Conservation (phyloP, 2,888 invertebrate genomes). For the Stenotaenia linearis region DNA sequence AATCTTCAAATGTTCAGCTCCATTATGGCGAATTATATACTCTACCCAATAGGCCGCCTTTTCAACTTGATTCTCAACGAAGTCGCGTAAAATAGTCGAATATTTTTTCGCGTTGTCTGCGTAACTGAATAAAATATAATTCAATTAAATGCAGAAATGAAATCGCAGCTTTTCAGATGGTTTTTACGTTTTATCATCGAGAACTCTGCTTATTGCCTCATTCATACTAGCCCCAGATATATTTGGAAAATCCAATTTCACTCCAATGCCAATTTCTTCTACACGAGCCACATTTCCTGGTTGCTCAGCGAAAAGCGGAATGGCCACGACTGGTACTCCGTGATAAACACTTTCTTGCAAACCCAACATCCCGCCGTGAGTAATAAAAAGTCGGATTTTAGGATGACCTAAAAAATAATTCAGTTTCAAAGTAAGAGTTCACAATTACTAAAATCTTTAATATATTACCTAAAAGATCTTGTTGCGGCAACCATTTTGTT, state of each 20-base stretch:
- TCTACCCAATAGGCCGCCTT: neutral
- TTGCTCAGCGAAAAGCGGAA: constrained; percentile 33
- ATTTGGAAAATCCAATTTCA: neutral
- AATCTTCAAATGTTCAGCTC: neutral
- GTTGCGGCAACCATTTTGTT: neutral
- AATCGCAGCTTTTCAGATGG: too few species aligned
- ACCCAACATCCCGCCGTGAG: constrained; percentile 33
- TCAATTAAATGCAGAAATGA: too few species aligned
- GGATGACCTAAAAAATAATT: constrained; percentile 30
- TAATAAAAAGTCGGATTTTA: constrained; percentile 33
- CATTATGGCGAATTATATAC: neutral
- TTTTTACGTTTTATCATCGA: neutral
- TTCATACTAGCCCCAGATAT: neutral
- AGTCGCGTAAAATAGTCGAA: neutral
- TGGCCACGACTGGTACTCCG: constrained; percentile 32
- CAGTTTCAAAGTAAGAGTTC: neutral
- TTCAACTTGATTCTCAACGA: neutral
- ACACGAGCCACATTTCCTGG: constrained; percentile 29
- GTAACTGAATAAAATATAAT: neutral
- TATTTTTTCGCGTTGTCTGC: neutral
- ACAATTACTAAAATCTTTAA: too few species aligned
- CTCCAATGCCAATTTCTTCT: neutral
- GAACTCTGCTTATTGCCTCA: neutral
- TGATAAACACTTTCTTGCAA: constrained; percentile 31
- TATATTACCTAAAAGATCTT: constrained; percentile 21